Percentiles rank a stretch among this genome's conserved stretches.
Evolutionary conservation across 2,797 vertebrate species (phyloP).

Genomic region (Helostoma temminkii): DNA sequence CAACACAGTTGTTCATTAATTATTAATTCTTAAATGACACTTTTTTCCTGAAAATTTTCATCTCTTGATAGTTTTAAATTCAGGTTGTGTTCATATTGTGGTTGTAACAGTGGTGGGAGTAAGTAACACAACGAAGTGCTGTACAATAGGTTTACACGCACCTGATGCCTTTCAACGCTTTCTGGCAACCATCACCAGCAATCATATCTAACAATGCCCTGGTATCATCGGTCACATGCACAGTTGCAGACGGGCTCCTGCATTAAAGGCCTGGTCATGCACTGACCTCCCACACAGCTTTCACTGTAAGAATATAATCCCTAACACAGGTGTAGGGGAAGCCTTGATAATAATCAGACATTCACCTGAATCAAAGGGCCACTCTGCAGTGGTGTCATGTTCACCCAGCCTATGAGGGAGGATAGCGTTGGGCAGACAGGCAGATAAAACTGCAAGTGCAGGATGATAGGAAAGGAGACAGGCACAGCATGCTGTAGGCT

Average conservation of each 20-base stretch:
- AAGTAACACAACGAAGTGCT: slow-evolving; percentile 10
- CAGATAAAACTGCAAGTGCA: slow-evolving; percentile 45
- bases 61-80: slow-evolving; percentile 1
- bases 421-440: slow-evolving; percentile 36
- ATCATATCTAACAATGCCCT: slow-evolving; percentile 15
- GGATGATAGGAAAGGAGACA: background rate
- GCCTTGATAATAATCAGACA: slow-evolving; percentile 36
- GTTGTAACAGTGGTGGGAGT: background rate
- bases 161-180: slow-evolving; percentile 15
- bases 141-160: slow-evolving; percentile 9
- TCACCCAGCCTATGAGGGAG: slow-evolving; percentile 28
- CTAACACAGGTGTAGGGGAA: slow-evolving; percentile 7
- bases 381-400: slow-evolving; percentile 21
- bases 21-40: background rate
- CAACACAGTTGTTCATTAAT: background rate
- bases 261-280: background rate
- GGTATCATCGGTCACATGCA: slow-evolving; percentile 16
- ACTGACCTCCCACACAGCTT: slow-evolving; percentile 38
- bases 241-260: slow-evolving; percentile 14
- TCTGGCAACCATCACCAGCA: slow-evolving; percentile 3
- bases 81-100: background rate
- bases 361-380: slow-evolving; percentile 46
- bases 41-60: background rate
- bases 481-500: background rate
- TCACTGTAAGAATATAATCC: background rate